A percentile compares a stretch with the other conserved stretches of the same genome.
Conservation (phyloP, 2,797 vertebrate species). For the Poecilia velifera region DNA sequence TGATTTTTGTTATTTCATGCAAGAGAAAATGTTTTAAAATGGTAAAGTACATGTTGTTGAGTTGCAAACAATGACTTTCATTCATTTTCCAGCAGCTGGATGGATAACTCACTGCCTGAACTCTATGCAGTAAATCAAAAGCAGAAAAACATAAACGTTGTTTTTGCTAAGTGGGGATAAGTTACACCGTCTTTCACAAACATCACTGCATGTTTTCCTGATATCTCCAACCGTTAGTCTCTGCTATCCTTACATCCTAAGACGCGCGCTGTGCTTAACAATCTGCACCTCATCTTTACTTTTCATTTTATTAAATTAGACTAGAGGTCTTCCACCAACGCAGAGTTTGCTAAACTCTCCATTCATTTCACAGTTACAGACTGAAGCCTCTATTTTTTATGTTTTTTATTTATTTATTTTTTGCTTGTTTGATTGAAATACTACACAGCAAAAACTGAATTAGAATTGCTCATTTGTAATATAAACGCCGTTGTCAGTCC, state of each 20-base stretch:
- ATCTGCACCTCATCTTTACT: background rate
- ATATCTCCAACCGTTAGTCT: background rate
- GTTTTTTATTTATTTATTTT: background rate
- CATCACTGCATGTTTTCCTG: background rate
- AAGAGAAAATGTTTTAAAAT: background rate
- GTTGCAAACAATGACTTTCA: background rate
- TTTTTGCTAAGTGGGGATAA: background rate
- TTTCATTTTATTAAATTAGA: background rate
- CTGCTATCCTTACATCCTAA: background rate
- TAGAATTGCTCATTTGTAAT: conserved; percentile 34
- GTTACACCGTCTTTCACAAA: background rate
- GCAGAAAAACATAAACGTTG: background rate
- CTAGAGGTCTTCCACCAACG: background rate
- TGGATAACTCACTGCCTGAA: background rate
- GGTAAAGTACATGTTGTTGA: background rate
- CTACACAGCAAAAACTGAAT: conserved; percentile 16
- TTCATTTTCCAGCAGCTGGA: background rate
- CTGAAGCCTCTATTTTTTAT: background rate
- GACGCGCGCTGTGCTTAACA: background rate
- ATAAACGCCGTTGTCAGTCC: conserved; percentile 18
- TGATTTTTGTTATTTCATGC: background rate
- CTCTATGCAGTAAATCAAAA: background rate
- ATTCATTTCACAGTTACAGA: background rate
- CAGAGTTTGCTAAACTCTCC: background rate
- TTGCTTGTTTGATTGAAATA: background rate